Percentiles rank a stretch among this genome's conserved stretches.
phyloP scores from a whole-genome alignment of 2,113 vertebrate species.

The Jacana jacana region DNA sequence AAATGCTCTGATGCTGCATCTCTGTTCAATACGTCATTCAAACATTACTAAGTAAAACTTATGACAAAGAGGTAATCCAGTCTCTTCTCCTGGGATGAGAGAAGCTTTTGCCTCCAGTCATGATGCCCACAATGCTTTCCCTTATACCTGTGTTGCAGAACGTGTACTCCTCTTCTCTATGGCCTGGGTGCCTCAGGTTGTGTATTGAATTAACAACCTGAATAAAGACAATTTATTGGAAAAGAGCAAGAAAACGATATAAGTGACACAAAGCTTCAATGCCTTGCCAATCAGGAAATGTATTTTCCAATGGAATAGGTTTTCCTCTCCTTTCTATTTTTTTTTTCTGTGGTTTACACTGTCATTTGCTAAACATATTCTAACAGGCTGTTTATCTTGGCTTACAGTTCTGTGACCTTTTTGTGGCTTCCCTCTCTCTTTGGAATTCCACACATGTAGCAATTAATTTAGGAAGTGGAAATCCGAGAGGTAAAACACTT shows the following conservation, averaged over 20 bases:
- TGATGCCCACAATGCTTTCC: background rate
- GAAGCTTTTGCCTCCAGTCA: background rate
- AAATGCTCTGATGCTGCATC: background rate
- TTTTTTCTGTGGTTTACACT: conserved; percentile 1
- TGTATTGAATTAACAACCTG: background rate
- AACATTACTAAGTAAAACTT: background rate
- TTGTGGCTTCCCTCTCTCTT: background rate
- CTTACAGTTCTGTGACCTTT: background rate
- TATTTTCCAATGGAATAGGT: background rate
- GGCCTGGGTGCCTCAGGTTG: background rate
- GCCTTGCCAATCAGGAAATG: background rate
- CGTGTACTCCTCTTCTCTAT: background rate
- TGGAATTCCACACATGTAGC: background rate
- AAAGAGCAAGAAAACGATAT: background rate
- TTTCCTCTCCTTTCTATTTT: background rate
- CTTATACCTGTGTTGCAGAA: background rate
- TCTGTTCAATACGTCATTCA: background rate
- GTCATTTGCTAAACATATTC: conserved; percentile 21
- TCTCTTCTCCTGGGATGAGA: background rate
- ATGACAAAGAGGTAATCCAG: background rate
- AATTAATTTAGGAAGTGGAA: background rate
- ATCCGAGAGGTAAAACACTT: background rate
- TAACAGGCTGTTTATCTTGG: conserved; percentile 25
- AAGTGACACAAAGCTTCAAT: background rate
- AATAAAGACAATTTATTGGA: background rate